phyloP scores from a whole-genome alignment of 2,113 vertebrate genomes.

The Girardinichthys multiradiatus region DNA sequence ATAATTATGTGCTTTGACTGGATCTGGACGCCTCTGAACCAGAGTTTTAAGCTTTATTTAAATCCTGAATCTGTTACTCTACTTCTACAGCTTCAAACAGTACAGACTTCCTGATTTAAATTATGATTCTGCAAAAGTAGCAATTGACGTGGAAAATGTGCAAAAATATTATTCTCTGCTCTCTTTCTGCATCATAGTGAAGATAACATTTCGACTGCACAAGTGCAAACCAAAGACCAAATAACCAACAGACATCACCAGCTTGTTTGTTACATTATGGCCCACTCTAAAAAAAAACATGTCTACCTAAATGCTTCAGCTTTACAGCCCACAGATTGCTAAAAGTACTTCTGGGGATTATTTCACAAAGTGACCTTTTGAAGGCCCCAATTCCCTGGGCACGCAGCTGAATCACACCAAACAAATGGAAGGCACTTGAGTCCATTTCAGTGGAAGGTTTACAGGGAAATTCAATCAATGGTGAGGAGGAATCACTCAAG shows the following conservation, averaged over 20 bases:
- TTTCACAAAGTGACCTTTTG: no score
- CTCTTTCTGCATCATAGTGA: background rate
- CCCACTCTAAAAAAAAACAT: no score
- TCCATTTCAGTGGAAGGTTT: conserved; percentile 13
- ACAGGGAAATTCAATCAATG: conserved; percentile 28
- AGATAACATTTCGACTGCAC: no score
- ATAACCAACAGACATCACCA: no score
- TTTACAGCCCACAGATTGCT: background rate
- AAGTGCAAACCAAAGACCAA: background rate
- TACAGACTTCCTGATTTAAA: background rate
- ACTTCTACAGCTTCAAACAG: background rate
- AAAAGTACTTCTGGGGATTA: background rate
- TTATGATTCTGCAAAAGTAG: no score
- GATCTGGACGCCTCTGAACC: no score
- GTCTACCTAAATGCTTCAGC: conserved; percentile 1
- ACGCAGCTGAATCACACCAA: conserved; percentile 1
- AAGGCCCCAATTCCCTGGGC: background rate
- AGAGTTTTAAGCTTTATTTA: background rate
- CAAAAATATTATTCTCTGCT: background rate
- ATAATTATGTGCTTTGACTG: background rate
- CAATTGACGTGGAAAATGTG: background rate
- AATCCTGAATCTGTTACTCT: background rate
- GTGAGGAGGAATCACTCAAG: conserved; percentile 12
- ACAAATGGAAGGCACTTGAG: conserved; percentile 19
- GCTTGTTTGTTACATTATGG: no score